Base-by-base conservation (phyloP, 1,140 invertebrate species). In the Atta cephalotes region DNA sequence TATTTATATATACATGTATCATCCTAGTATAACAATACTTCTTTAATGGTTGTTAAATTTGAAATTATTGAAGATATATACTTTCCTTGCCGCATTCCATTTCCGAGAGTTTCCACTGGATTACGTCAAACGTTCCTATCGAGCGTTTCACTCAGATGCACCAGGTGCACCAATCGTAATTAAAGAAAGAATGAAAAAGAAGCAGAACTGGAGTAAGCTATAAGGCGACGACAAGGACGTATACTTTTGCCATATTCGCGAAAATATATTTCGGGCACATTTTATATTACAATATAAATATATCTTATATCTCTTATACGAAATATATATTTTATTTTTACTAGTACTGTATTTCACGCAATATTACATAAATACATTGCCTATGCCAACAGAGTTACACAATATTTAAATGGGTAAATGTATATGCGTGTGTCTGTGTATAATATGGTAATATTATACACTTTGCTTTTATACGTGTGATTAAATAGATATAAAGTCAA, bases 81-180 rank as follows among this genome's bases (percentile, higher is more conserved):
- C 9, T 21, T 79, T 21, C 53, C n/a, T 53, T 25, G 14, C 31
- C 9, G 9, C 12, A 66, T 70, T 35, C 49, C 14, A 53, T 18
- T n/a, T 25, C 35, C n/a, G 63, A 56, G 28, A 31, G 35, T 80
- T 68, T 53, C 28, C 65, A 71, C 70, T 58, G 79, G 56, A 81
- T 58, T 81, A 81, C 79, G 79, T 81, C 65, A 81, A 81, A 81
- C 79, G 21, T 71, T 39, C 10, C 35, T 71, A 70, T 70, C 21
- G 79, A 81, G 35, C 79, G 51, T 39, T 21, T 70, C 78, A 21
- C n/a, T 70, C 49, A 53, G 51, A 58, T 81, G 78, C 78, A 81
- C 78, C 63, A 81, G 79, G 51, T 71, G 79, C 51, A 81, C 31
- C 49, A 70, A 58, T 58, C 16, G 66, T 51, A 81, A 80, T 80